A percentile compares a stretch with the other conserved stretches of the same genome.
These are phyloP conservation scores for Sepioteuthis lessoniana DNA, from an alignment of 2,888 invertebrate species.

Conservation along the genomic window DNA sequence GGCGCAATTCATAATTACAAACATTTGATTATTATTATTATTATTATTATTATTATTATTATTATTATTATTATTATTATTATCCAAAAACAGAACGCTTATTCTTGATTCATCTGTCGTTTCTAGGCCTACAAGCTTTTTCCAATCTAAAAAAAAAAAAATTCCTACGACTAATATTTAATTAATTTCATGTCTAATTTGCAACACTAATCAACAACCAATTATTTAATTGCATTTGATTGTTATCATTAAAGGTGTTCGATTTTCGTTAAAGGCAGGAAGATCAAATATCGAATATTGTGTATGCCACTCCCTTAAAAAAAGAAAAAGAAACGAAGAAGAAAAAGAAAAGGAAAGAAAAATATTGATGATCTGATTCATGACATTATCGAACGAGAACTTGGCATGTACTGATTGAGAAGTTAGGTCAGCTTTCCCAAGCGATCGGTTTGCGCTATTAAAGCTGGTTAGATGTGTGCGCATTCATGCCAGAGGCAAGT, in stretches of 20 bases:
- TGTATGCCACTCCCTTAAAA: neutral
- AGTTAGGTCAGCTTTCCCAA: neutral
- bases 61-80: neutral
- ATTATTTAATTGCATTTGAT: neutral
- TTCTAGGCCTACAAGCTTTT: neutral
- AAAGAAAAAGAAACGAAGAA: neutral
- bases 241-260: neutral
- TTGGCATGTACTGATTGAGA: neutral
- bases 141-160: neutral
- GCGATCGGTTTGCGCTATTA: neutral
- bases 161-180: neutral
- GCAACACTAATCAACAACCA: neutral
- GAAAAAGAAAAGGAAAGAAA: neutral
- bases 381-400: neutral
- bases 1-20: neutral
- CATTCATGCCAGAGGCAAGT: neutral
- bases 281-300: neutral
- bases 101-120: neutral
- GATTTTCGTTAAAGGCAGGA: neutral
- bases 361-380: neutral
- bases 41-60: neutral
- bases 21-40: neutral
- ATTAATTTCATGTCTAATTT: slow-evolving; percentile 1
- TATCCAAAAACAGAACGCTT: neutral
- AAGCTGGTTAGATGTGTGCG: neutral